A percentile compares a stretch with the other conserved stretches of the same genome.
phyloP scores from a whole-genome alignment of 2,113 vertebrate genomes.

The Lophochroa leadbeateri region DNA sequence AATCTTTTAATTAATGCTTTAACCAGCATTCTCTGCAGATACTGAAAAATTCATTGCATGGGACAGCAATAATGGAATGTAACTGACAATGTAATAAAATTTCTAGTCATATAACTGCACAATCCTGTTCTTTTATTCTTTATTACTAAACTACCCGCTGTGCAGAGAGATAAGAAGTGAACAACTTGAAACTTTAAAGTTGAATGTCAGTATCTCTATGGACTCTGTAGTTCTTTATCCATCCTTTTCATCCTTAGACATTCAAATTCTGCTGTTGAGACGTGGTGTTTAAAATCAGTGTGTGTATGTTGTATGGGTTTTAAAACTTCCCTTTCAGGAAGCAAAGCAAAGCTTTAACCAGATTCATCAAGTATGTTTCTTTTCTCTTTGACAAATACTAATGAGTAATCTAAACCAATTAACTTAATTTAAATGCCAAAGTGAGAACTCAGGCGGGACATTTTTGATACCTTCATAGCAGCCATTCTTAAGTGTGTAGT shows the following conservation, averaged over 20 bases:
- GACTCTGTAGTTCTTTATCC: background rate
- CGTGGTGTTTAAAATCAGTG: background rate
- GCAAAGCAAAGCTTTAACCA: background rate
- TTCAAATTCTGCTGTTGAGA: background rate
- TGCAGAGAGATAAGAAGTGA: background rate
- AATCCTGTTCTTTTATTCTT: fast-evolving
- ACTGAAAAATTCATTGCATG: background rate
- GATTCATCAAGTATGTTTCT: background rate
- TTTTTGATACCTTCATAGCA: background rate
- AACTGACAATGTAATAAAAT: background rate
- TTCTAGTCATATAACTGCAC: background rate
- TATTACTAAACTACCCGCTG: background rate
- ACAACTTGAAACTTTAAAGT: background rate
- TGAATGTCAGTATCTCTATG: background rate
- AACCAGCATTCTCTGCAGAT: background rate
- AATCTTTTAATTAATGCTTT: background rate
- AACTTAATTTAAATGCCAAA: background rate
- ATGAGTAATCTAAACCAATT: background rate
- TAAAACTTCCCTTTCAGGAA: background rate
- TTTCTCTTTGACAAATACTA: background rate
- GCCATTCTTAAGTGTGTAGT: background rate
- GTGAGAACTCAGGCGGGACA: fast-evolving
- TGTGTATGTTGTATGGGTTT: background rate
- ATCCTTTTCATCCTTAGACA: background rate
- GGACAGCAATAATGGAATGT: background rate